Base-by-base conservation (phyloP, 2,113 vertebrate genomes). In the Chitala chitala region DNA sequence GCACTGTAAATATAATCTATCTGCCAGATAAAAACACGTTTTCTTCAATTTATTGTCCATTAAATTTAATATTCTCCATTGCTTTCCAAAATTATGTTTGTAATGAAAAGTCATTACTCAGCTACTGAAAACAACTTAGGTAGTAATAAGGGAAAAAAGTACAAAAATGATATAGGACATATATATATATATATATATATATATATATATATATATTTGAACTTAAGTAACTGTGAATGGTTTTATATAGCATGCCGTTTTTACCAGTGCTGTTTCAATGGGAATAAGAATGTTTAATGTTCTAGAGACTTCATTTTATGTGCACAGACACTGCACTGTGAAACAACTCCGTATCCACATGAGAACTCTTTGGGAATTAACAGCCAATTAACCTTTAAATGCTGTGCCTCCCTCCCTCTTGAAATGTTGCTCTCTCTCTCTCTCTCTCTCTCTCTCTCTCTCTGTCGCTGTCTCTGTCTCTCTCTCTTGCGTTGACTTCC, bases 21-120 rank as follows among this genome's bases (percentile, higher is more conserved):
- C 24, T 69, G 50, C 51, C 38, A 31, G 46, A 10, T 17, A 7
- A 33, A 42, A n/a, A 29, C 20, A 0, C 12, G 20, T 22, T 26
- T 1, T 46, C 20, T 66, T 66, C 24, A 20, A 44, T 42, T 66
- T 9, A n/a, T 33, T 24, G n/a, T 42, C 46, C 24, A 36, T 29
- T 17, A 69, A 69, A 31, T 69, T 26, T 26, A 69, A 50, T 48
- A 12, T 20, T 20, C 44, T 33, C 26, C 10, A 4, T 59, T 3
- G 33, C 26, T 31, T 29, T 31, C 26, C 26, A 31, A 55, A 55
- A 12, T 22, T 48, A 44, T 36, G 10, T 42, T 15, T 12, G 38
- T 26, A 66, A 66, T 66, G 38, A 9, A 66, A 61, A 66, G 44
- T 42, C 17, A 46, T 66, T 66, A 66, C 38, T 46, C 5, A 22